Evolutionary conservation across 2,888 invertebrate genomes (phyloP), one percentile per base, ranked within the genome.

Genomic region (Catocala sponsa): DNA sequence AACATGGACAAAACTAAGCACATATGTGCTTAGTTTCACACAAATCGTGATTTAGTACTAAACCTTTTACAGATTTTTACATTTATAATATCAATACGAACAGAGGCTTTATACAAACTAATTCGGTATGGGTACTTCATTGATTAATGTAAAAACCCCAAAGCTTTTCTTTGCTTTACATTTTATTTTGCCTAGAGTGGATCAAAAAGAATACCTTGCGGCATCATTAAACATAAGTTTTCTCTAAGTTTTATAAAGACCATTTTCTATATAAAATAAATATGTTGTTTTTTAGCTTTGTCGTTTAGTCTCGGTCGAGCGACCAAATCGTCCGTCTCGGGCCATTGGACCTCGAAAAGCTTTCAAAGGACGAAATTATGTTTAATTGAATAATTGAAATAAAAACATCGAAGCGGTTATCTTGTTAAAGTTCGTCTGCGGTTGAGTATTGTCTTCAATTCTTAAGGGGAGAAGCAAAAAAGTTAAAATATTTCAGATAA

Each of bases 331-430:
- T 15, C 55, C 60, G 72, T 65, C 63, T 60, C 72, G 75, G 76
- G 41, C 63, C 72, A 80, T 78, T 76, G 76, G 77, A 50, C 11
- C 61, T n/a, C 56, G 61, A 66, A 71, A 63, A 50, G 43, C 57
- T 63, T 65, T 60, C 54, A 55, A 58, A 60, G 55, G 68, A 46
- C 65, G 59, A 67, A 79, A 77, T 79, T 77, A 79, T 71, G 54
- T 76, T 68, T 70, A 76, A 76, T 79, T 63, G 72, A 65, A 72
- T 76, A 73, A 76, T 78, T 76, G 76, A 57, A 61, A 59, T 72
- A 70, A 76, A 72, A 72, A 70, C 15, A 61, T 57, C 35, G 35
- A 38, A 56, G 57, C 41, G 51, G 55, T 59, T 63, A 48, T 60
- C 75, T 71, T 64, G 68, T 77, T 71, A 65, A 55, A 41, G 33